phyloP scores from a whole-genome alignment of 2,113 vertebrate genomes.

The Speoplatyrhinus poulsoni region DNA sequence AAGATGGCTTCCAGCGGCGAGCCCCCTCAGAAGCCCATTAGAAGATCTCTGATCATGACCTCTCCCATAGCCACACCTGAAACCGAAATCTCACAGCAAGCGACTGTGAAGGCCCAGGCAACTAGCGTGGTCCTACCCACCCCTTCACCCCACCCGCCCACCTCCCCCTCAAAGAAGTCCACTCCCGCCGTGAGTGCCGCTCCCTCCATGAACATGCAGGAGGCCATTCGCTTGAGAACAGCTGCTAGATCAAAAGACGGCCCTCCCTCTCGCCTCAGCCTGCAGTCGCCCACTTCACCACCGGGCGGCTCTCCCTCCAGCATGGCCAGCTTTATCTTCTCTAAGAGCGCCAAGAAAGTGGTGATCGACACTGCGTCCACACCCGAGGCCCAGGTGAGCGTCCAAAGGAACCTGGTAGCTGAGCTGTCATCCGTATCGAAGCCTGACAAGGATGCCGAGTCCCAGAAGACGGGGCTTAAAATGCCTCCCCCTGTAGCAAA shows the following conservation, averaged over 20 bases:
- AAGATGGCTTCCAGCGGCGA: slow-evolving; percentile 35
- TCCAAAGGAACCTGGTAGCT: slow-evolving; percentile 77
- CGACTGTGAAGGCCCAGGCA: slow-evolving; percentile 23
- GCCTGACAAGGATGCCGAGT: slow-evolving; percentile 59
- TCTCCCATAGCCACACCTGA: slow-evolving; percentile 34
- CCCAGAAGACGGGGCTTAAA: slow-evolving; percentile 73
- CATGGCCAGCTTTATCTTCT: slow-evolving; percentile 93
- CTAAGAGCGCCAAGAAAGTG: slow-evolving; percentile 85
- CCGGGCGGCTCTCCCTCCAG: slow-evolving; percentile 78
- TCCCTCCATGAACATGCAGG: slow-evolving; percentile 81
- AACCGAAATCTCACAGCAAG: slow-evolving; percentile 9
- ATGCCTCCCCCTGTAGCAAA: slow-evolving; percentile 90
- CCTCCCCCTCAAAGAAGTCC: slow-evolving; percentile 68
- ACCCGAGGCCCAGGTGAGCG: slow-evolving; percentile 70
- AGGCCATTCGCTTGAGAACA: slow-evolving; percentile 84
- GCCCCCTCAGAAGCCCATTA: slow-evolving; percentile 85
- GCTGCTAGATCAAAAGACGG: slow-evolving; percentile 71
- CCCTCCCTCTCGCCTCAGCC: slow-evolving; percentile 45
- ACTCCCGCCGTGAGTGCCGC: slow-evolving; percentile 52
- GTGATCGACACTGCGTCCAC: slow-evolving; percentile 77
- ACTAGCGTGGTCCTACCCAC: slow-evolving; percentile 25
- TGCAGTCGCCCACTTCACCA: slow-evolving; percentile 57
- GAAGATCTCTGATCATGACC: slow-evolving; percentile 74
- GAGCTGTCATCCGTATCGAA: slow-evolving; percentile 78
- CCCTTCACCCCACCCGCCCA: slow-evolving; percentile 13